Conservation (phyloP, 2,797 vertebrate species). For the Chiloscyllium punctatum region DNA sequence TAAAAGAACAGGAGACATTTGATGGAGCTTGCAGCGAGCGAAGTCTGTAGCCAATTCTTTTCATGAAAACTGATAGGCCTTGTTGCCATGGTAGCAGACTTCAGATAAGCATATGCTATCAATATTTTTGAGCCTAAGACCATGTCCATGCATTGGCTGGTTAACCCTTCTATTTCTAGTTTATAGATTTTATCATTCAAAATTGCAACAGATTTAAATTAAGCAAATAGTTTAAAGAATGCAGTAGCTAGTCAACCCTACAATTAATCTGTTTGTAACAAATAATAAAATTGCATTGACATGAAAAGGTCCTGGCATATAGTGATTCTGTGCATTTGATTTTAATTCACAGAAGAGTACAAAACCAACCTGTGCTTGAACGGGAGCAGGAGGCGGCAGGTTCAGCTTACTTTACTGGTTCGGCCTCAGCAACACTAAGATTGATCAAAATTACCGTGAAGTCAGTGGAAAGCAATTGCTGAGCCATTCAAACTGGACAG, state of each 20-base stretch:
- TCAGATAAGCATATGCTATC: neutral
- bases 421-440: neutral
- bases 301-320: neutral
- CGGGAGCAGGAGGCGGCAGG: neutral
- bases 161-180: neutral
- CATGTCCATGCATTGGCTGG: neutral
- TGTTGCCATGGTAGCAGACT: constrained; percentile 21
- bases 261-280: neutral
- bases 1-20: neutral
- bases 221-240: neutral
- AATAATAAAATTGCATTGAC: neutral
- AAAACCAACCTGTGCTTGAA: neutral
- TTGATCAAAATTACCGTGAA: neutral
- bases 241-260: neutral
- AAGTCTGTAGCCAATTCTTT: neutral
- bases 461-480: neutral
- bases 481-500: neutral
- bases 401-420: neutral
- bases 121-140: neutral
- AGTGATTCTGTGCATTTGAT: neutral
- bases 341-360: neutral
- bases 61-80: constrained; percentile 14
- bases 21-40: neutral
- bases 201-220: neutral
- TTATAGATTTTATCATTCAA: neutral